Evolutionary conservation across 2,888 invertebrate genomes (phyloP).

Genomic region (Trichogramma evanescens): DNA sequence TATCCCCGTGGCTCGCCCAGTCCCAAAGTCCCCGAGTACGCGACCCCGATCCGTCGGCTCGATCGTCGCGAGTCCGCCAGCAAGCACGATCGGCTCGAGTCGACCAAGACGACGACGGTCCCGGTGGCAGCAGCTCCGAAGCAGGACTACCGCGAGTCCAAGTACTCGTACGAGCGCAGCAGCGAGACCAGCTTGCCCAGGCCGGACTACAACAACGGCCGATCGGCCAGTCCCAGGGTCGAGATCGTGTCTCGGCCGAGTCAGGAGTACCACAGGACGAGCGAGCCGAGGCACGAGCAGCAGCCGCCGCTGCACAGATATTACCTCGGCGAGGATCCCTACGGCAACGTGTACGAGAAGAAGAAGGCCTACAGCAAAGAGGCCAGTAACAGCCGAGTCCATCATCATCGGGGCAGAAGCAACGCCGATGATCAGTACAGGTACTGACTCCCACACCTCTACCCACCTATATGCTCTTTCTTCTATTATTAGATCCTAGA

Average conservation of each 20-base stretch:
- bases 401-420: conserved; percentile 30
- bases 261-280: background rate
- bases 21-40: background rate
- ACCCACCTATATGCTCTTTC: background rate
- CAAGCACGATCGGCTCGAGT: background rate
- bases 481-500: no score
- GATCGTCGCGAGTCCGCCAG: conserved; percentile 5
- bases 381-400: conserved; percentile 37
- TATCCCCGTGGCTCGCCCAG: background rate
- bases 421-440: conserved; percentile 30
- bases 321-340: conserved; percentile 82
- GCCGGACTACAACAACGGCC: background rate
- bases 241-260: no score
- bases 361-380: conserved; percentile 68
- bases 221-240: background rate
- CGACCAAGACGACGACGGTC: background rate
- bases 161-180: conserved; percentile 2
- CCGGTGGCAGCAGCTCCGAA: no score
- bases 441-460: conserved; percentile 22
- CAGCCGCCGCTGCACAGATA: conserved; percentile 50
- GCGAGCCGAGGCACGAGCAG: conserved; percentile 1
- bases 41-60: conserved; percentile 2
- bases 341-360: conserved; percentile 74
- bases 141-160: background rate
- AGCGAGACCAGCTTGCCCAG: background rate